These are phyloP conservation scores for Sclerodermus sp. DNA, from an alignment of 2,888 invertebrate species.

Conservation along the genomic window DNA sequence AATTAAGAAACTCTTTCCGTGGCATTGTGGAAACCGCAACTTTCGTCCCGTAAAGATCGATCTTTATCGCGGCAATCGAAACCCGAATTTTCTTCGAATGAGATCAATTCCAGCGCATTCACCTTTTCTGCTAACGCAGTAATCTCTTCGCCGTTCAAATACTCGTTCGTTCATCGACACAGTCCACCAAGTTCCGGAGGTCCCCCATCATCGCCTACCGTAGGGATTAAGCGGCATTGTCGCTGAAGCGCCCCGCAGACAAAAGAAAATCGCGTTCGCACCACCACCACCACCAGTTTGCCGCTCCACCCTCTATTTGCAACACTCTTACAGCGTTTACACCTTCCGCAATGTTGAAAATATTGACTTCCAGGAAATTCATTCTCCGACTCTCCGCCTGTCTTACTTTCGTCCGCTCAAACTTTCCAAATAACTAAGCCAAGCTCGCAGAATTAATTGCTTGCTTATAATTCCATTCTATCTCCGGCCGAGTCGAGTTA, in stretches of 20 bases:
- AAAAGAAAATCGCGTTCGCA: slow-evolving; percentile 30
- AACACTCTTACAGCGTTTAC: no score
- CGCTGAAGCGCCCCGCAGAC: slow-evolving; percentile 27
- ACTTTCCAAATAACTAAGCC: no score
- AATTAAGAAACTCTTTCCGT: no score
- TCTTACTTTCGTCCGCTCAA: no score
- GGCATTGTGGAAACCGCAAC: no score
- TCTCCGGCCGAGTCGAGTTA: no score
- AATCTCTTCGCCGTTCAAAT: slow-evolving; percentile 16
- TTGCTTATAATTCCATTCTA: not conserved
- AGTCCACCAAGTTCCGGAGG: slow-evolving; percentile 16
- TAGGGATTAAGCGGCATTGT: slow-evolving; percentile 32
- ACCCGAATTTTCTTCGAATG: slow-evolving; percentile 3
- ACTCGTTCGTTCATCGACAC: slow-evolving; percentile 27
- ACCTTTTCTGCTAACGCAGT: slow-evolving; percentile 20
- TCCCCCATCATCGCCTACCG: slow-evolving; percentile 11
- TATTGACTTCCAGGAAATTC: no score
- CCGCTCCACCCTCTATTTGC: slow-evolving; percentile 3
- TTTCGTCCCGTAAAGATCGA: slow-evolving; percentile 10
- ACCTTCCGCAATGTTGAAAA: no score
- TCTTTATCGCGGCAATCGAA: slow-evolving; percentile 16
- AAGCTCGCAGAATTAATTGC: no score
- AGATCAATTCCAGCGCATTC: slow-evolving; percentile 9
- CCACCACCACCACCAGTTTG: not conserved
- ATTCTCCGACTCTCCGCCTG: no score